These are phyloP conservation scores for Paraescarpia echinospica DNA, from an alignment of 1,140 invertebrate species.

Conservation along the genomic window DNA sequence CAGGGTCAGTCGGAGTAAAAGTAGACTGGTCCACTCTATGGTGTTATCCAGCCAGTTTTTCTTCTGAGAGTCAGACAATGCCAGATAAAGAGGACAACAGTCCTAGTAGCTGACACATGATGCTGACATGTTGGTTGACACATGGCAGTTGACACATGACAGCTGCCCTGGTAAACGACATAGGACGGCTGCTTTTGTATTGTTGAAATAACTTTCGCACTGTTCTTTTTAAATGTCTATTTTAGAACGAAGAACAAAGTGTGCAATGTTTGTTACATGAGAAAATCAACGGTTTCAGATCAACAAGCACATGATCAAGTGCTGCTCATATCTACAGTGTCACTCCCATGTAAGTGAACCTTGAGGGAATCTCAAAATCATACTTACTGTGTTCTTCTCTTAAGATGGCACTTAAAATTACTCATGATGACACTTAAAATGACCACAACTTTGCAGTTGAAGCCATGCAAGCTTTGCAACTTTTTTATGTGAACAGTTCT, in stretches of 20 bases:
- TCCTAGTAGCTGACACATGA: no score
- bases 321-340: constrained; percentile 81
- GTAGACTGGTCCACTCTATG: no score
- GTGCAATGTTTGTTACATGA: not conserved
- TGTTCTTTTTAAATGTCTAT: constrained; percentile 13
- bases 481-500: not conserved
- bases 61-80: not conserved
- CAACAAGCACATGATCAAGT: constrained; percentile 83
- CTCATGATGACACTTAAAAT: not conserved
- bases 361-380: not conserved
- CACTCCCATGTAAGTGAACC: constrained; percentile 70
- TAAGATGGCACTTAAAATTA: not conserved
- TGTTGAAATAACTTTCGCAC: not conserved
- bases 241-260: not conserved
- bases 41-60: no score
- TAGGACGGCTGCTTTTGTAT: not conserved
- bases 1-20: no score
- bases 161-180: not conserved
- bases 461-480: not conserved
- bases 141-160: not conserved
- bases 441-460: not conserved
- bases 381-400: not conserved
- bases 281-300: constrained; percentile 27
- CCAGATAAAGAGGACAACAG: not conserved
- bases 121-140: not conserved